These are phyloP conservation scores for Steinernema khuongi DNA, from an alignment of 1,140 invertebrate species.

Conservation along the genomic window DNA sequence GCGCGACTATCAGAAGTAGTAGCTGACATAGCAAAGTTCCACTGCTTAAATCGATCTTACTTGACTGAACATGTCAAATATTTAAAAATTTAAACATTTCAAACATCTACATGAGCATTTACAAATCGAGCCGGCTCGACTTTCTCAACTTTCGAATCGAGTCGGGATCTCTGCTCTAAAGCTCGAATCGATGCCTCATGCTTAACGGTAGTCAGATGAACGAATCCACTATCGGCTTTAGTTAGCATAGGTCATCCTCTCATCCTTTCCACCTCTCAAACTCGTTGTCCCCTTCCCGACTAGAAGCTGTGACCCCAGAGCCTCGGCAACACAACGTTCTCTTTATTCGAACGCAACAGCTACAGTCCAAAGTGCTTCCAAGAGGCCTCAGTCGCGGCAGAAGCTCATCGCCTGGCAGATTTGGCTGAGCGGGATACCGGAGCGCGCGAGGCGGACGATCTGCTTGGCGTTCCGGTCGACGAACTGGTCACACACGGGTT, in stretches of 20 bases:
- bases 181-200: too few species aligned
- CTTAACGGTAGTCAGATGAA: too few species aligned
- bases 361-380: background rate
- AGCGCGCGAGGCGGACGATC: conserved; percentile 24
- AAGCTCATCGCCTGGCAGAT: conserved; percentile 17
- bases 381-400: conserved; percentile 11
- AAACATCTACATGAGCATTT: too few species aligned
- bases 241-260: background rate
- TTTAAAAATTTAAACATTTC: too few species aligned
- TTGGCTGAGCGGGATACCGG: background rate
- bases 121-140: too few species aligned
- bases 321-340: background rate
- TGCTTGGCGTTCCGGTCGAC: conserved; percentile 35
- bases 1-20: too few species aligned
- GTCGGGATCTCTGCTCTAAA: too few species aligned
- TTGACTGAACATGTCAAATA: too few species aligned
- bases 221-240: conserved; percentile 19
- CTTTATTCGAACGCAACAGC: too few species aligned
- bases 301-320: background rate
- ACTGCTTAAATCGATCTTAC: too few species aligned
- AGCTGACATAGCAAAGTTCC: too few species aligned
- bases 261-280: background rate
- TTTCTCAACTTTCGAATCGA: too few species aligned
- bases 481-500: conserved; percentile 32
- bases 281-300: background rate